Evolutionary conservation across 2,113 vertebrate species (phyloP).

Genomic region (Actenoides lindsayi): DNA sequence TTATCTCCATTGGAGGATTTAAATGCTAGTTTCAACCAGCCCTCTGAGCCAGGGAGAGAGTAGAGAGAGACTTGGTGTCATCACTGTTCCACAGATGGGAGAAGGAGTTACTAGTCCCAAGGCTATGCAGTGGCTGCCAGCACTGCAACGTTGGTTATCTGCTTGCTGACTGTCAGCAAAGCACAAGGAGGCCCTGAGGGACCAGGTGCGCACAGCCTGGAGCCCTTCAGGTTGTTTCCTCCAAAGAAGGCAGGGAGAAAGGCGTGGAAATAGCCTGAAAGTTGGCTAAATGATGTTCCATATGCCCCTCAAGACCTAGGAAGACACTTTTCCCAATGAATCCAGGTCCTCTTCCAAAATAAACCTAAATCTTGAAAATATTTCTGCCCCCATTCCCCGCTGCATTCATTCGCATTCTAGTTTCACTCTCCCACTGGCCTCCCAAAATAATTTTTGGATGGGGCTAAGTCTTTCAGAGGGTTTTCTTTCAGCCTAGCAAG

Average conservation of each 20-base stretch:
- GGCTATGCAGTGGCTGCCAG: not conserved
- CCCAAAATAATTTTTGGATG: not conserved
- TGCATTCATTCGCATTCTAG: not conserved
- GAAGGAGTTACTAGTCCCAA: not conserved
- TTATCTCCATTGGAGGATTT: not conserved
- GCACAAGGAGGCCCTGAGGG: not conserved
- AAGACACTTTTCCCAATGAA: not conserved
- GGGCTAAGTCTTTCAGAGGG: not conserved
- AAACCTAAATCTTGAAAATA: not conserved
- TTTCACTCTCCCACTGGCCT: not conserved
- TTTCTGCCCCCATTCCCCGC: not conserved
- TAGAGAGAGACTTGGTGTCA: fast-evolving
- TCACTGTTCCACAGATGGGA: not conserved
- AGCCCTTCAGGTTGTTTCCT: not conserved
- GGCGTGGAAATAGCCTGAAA: not conserved
- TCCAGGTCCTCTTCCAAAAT: not conserved
- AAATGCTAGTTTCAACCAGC: not conserved
- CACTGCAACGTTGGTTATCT: not conserved
- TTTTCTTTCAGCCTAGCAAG: not conserved
- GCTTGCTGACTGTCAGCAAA: not conserved
- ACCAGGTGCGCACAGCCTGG: fast-evolving
- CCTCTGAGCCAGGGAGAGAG: not conserved
- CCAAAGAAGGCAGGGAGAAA: not conserved
- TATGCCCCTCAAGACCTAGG: not conserved
- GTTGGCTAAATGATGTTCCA: not conserved